Base-by-base conservation (phyloP, 2,888 invertebrate species). In the Empis livida region DNA sequence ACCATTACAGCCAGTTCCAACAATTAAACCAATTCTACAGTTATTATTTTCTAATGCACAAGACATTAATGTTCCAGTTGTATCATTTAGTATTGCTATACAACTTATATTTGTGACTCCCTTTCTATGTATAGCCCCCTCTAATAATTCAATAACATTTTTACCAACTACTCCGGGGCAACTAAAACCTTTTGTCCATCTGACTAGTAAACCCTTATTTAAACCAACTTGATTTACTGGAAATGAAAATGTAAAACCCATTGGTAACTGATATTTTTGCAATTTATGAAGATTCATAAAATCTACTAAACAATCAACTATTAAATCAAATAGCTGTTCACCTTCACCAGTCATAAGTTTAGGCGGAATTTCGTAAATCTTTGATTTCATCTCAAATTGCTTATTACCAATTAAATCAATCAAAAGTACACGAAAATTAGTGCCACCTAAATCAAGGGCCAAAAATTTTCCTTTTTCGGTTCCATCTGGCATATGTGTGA, bases 231-330 rank as follows among this genome's bases (percentile, higher is more conserved):
- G 95, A 52, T 74, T 71, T 55, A 93, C 77, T 1, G 96, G 95
- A 68, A 96, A 96, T 61, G 94, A 94, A 71, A 96, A 96, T 4
- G 95, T 96, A 70, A 96, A 96, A 9, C 96, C 95, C 48, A 96
- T 74, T 0, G 94, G 91, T 49, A 96, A 72, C 47, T 79, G 73
- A 58, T 87, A 80, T 31, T 78, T 71, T 54, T 79, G 74, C 14
- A 90, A 75, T 40, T 78, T 76, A 57, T 91, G 80, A 59, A 90
- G 76, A 65, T 82, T 82, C 74, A 92, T 84, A 71, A 95, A 96
- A 58, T 83, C 80, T 13, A 84, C 82, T 63, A 95, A 75, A 70
- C 94, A 94, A 58, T 89, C 84, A 39, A 94, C 95, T 58, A 96
- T 95, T 72, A 93, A 92, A 70, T 94, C 93, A 71, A 95, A 95